These are phyloP conservation scores for Falcunculus frontatus DNA, from an alignment of 2,113 vertebrate species.

Conservation along the genomic window DNA sequence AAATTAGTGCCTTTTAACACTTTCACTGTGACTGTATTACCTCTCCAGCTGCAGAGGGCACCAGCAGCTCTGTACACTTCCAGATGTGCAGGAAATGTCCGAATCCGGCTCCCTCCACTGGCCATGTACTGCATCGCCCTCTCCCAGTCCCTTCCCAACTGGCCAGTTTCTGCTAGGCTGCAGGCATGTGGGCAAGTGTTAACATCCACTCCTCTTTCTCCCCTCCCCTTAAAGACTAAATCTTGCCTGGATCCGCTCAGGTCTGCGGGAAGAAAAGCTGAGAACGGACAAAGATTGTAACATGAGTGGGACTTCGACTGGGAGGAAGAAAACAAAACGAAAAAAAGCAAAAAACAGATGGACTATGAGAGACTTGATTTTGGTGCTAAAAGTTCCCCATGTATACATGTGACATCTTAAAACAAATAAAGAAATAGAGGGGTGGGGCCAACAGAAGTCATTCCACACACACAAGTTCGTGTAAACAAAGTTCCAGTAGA, in stretches of 20 bases:
- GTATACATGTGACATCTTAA: conserved; percentile 79
- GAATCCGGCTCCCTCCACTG: conserved; percentile 78
- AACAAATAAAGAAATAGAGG: conserved; percentile 63
- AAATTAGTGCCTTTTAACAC: conserved; percentile 82
- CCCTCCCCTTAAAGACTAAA: conserved; percentile 57
- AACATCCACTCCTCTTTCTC: conserved; percentile 45
- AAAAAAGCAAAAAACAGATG: conserved; percentile 51
- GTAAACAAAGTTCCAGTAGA: conserved; percentile 85
- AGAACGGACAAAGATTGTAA: conserved; percentile 72
- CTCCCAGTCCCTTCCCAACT: conserved; percentile 51
- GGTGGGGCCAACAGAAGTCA: conserved; percentile 85
- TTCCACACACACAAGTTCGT: conserved; percentile 82
- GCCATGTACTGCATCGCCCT: conserved; percentile 61
- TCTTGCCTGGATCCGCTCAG: conserved; percentile 74
- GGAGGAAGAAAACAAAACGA: conserved; percentile 59
- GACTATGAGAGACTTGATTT: conserved; percentile 80
- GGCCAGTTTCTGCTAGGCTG: conserved; percentile 68
- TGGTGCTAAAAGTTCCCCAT: conserved; percentile 83
- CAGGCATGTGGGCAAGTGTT: conserved; percentile 82
- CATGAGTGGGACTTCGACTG: conserved; percentile 69
- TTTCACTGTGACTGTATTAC: conserved; percentile 85
- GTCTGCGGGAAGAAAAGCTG: conserved; percentile 73
- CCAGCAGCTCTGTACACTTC: conserved; percentile 75
- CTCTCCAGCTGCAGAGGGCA: conserved; percentile 83
- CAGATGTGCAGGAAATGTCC: conserved; percentile 65